Conservation (phyloP, 2,888 invertebrate species). For the Aethes cnicana region DNA sequence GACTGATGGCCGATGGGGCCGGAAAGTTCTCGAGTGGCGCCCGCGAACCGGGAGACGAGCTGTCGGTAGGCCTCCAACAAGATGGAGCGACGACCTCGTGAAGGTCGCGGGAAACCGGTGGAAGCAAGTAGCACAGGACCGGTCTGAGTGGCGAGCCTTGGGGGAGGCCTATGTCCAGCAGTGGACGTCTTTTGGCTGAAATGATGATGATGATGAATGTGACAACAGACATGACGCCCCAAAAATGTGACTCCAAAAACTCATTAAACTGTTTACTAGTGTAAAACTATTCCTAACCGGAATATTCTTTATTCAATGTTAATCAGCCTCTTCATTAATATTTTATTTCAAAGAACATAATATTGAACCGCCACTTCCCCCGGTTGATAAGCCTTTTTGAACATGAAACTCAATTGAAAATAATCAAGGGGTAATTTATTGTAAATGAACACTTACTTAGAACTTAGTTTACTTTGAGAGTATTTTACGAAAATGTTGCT, state of each 20-base stretch:
- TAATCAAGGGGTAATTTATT: slow-evolving; percentile 21
- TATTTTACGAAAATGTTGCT: slow-evolving; percentile 4
- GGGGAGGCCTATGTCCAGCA: too few relatives aligned
- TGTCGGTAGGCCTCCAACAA: too few relatives aligned
- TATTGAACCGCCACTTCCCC: not conserved
- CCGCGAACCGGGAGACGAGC: too few relatives aligned
- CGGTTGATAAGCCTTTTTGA: not conserved
- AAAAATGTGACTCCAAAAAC: not conserved
- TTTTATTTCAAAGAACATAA: not conserved
- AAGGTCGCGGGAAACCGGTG: too few relatives aligned
- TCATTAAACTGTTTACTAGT: not conserved
- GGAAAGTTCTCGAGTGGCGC: too few relatives aligned
- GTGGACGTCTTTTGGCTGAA: too few relatives aligned
- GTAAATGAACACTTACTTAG: slow-evolving; percentile 16
- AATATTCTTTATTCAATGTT: not conserved
- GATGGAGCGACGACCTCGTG: too few relatives aligned
- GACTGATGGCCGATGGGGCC: too few relatives aligned
- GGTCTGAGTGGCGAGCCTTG: too few relatives aligned
- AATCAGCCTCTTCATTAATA: not conserved
- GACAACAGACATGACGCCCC: too few relatives aligned
- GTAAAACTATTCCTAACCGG: not conserved
- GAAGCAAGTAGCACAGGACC: too few relatives aligned
- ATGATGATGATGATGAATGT: too few relatives aligned
- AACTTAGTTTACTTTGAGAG: slow-evolving; percentile 15
- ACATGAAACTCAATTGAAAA: slow-evolving; percentile 13